Conservation (phyloP, 2,797 vertebrate genomes). For the Carduelis carduelis region DNA sequence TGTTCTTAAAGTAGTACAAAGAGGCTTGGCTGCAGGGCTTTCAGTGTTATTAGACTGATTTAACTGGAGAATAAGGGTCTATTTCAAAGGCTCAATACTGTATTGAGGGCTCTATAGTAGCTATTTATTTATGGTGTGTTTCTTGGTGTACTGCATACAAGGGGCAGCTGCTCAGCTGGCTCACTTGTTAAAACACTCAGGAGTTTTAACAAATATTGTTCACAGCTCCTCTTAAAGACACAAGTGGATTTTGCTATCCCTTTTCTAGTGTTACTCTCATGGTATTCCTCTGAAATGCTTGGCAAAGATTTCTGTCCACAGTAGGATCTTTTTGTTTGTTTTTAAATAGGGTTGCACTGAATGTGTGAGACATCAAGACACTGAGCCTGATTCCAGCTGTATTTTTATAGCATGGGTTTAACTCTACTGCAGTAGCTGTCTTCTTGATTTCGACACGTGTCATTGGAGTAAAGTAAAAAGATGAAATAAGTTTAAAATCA, state of each 20-base stretch:
- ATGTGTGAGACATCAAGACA: neutral
- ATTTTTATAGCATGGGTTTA: neutral
- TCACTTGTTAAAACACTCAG: neutral
- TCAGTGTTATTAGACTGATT: neutral
- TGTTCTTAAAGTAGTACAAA: neutral
- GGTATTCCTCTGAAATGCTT: neutral
- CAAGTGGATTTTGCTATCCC: fast-evolving
- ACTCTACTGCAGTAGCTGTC: neutral
- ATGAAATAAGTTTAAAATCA: neutral
- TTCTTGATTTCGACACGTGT: neutral
- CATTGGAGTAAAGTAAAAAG: neutral
- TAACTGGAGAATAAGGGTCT: neutral
- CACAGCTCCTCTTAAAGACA: neutral
- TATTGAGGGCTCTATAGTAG: neutral
- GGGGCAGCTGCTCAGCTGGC: neutral
- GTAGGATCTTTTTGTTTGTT: neutral
- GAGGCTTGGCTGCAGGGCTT: neutral
- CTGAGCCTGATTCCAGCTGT: neutral
- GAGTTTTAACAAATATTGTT: neutral
- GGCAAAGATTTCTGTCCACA: neutral
- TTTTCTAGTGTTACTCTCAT: neutral
- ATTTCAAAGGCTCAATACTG: neutral
- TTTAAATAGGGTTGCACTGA: neutral
- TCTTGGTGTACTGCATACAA: neutral
- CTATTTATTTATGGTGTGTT: neutral